Evolutionary conservation across 2,797 vertebrate genomes (phyloP).

Genomic region (Mormyrus hasselquistii): DNA sequence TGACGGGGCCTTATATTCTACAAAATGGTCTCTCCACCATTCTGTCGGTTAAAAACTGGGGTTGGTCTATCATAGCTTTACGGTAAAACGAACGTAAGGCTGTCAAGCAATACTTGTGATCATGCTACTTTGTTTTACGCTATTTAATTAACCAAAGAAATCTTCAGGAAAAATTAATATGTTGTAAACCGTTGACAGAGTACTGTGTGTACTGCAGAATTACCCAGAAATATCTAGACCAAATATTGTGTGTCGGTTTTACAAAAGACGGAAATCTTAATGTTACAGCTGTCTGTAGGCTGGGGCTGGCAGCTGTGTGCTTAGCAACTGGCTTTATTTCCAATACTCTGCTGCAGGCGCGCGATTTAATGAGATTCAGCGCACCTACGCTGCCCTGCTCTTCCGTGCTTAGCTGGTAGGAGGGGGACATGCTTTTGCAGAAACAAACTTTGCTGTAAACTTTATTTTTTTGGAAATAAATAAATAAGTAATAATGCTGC

Average conservation of each 20-base stretch:
- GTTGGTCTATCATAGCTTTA: background rate
- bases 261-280: background rate
- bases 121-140: background rate
- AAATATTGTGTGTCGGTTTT: background rate
- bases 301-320: background rate
- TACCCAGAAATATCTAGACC: background rate
- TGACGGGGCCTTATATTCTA: background rate
- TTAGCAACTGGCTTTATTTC: background rate
- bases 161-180: background rate
- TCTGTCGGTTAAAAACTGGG: background rate
- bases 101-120: background rate
- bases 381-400: background rate
- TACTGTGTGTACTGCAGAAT: background rate
- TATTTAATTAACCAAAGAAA: background rate
- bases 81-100: background rate
- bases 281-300: background rate
- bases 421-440: background rate
- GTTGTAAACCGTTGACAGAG: background rate
- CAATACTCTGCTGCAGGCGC: background rate
- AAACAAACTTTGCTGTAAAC: background rate
- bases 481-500: background rate
- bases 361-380: conserved; percentile 1
- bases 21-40: background rate
- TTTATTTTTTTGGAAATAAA: background rate
- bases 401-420: background rate